A percentile compares a stretch with the other conserved stretches of the same genome.
Conservation (phyloP, 2,888 invertebrate species). For the Dynastes maya region DNA sequence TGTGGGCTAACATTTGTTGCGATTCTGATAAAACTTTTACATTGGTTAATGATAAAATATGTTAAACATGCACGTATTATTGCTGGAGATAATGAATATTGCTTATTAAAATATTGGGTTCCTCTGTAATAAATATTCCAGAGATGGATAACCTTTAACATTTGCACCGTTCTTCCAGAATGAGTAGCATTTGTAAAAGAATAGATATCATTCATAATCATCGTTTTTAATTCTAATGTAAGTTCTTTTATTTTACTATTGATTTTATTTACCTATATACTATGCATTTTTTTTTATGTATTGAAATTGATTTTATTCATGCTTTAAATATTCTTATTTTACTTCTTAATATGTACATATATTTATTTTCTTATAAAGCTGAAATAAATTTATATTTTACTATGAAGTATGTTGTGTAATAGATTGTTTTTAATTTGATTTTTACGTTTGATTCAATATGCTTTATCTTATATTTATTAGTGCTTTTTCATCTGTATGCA, state of each 20-base stretch:
- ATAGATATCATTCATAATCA: slow-evolving; percentile 54
- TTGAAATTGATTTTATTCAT: no score
- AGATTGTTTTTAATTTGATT: no score
- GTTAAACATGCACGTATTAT: neutral
- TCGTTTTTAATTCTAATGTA: slow-evolving; percentile 53
- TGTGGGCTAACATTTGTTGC: neutral
- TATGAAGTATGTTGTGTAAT: no score
- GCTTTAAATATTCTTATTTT: no score
- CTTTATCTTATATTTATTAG: no score
- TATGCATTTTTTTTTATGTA: no score
- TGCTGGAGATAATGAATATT: neutral
- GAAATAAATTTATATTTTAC: no score
- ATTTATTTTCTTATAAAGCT: no score
- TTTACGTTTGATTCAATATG: no score
- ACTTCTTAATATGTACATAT: no score
- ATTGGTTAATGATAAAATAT: neutral
- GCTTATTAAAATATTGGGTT: neutral
- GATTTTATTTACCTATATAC: neutral
- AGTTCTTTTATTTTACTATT: slow-evolving; percentile 38
- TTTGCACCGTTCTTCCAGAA: slow-evolving; percentile 28
- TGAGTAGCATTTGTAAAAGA: slow-evolving; percentile 51
- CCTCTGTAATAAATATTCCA: slow-evolving; percentile 5
- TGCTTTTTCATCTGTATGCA: no score
- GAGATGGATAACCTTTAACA: slow-evolving; percentile 35
- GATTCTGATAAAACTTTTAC: neutral